These are phyloP conservation scores for Priocnemis perturbator DNA, from an alignment of 2,888 invertebrate genomes.

Conservation along the genomic window DNA sequence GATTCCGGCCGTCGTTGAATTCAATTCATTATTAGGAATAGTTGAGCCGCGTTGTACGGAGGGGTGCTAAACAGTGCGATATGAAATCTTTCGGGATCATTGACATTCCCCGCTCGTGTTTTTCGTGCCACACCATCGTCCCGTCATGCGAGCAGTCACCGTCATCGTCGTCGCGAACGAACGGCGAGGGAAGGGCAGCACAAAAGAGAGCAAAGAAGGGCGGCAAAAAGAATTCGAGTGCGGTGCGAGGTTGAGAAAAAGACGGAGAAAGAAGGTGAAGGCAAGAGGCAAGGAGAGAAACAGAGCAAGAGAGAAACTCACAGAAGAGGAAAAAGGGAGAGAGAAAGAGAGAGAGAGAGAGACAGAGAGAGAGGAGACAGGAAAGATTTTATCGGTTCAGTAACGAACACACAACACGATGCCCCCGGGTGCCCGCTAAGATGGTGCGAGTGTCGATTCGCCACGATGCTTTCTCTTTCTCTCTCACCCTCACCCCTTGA, in stretches of 20 bases:
- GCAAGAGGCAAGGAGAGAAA: slow-evolving; percentile 29
- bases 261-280: slow-evolving; percentile 25
- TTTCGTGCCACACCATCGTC: too few relatives aligned
- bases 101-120: too few relatives aligned
- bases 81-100: too few relatives aligned
- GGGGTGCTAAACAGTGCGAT: too few relatives aligned
- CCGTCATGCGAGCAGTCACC: too few relatives aligned
- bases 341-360: slow-evolving; percentile 11
- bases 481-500: slow-evolving; percentile 27
- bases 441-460: slow-evolving; percentile 57
- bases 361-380: slow-evolving; percentile 40
- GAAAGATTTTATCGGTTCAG: slow-evolving; percentile 53
- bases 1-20: too few relatives aligned
- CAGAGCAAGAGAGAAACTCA: neutral
- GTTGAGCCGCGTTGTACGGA: neutral
- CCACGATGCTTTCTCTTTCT: slow-evolving; percentile 44
- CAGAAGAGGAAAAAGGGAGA: slow-evolving; percentile 17
- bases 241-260: slow-evolving; percentile 29
- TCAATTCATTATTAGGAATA: too few relatives aligned
- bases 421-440: slow-evolving; percentile 51
- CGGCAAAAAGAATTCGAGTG: slow-evolving; percentile 3
- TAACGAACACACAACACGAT: slow-evolving; percentile 54
- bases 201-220: neutral
- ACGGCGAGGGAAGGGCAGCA: neutral
- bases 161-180: neutral